Base-by-base conservation (phyloP, 2,113 vertebrate genomes). In the Chaetodon trifascialis region DNA sequence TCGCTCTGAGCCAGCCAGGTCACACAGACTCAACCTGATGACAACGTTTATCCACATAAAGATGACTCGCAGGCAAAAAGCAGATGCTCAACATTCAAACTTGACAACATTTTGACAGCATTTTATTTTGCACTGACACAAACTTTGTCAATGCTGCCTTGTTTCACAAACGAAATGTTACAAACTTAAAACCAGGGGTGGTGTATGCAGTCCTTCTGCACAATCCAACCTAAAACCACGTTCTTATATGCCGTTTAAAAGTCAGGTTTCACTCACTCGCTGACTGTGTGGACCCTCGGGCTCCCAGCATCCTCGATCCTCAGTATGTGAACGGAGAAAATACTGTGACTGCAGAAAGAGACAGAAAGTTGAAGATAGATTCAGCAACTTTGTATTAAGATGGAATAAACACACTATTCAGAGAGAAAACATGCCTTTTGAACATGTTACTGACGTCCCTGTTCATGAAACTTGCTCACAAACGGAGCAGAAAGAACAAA, bases 1-100 rank as follows among this genome's bases (percentile, higher is more conserved):
- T 85, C 98, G 94, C 90, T 99, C 98, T 0, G 98, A 99, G 23
- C 98, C 98, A 71, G 98, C 98, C 79, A 99, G 95, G 92, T 99
- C 98, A 89, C 98, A 99, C 67, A 99, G 90, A 17, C 94, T 96
- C 87, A 99, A 76, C 85, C 98, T 99, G 76, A 79, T 8, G 21
- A 46, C 38, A 36, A 80, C 19, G 47, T 34, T 15, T 3, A 40
- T 47, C 15, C 4, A 69, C 21, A 11, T 36, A n/a, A 14, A 3
- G 9, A 52, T 40, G 12, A 34, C 2, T 19, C 34, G 30, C 1
- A 3, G 30, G 30, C 30, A 30, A 30, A 30, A 21, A 44, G 7
- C 12, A 49, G 19, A 46, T 9, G 19, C 9, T 36, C 2, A 21
- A 62, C 19, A 30, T n/a, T 21, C 17, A 19, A 3, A n/a, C n/a